These are phyloP conservation scores for Tetragnatha versicolor DNA, from an alignment of 1,140 invertebrate species.

Conservation along the genomic window DNA sequence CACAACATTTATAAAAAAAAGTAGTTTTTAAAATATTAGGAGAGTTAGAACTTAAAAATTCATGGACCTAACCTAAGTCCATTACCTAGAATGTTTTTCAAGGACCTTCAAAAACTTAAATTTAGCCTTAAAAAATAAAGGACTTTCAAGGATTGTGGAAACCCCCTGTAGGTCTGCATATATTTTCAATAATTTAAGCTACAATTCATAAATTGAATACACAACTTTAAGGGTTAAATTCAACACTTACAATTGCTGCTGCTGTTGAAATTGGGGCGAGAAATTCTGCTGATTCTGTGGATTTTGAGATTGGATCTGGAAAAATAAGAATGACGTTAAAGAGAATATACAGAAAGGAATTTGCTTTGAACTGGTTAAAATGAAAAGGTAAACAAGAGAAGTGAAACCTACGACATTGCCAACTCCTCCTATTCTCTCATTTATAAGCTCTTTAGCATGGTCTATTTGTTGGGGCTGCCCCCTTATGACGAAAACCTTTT, in stretches of 20 bases:
- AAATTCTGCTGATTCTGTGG: conserved; percentile 52
- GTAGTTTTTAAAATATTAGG: no score
- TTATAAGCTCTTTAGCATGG: conserved; percentile 91
- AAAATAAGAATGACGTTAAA: background rate
- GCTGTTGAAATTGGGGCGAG: conserved; percentile 43
- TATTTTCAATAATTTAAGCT: no score
- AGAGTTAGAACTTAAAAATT: no score
- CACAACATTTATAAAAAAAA: no score
- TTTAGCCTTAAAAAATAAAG: no score
- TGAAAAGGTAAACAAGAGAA: background rate
- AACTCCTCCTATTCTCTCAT: conserved; percentile 86
- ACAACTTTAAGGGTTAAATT: no score
- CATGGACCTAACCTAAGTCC: no score
- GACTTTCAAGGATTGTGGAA: no score
- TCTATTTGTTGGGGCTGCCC: conserved; percentile 94
- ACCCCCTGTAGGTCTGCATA: no score
- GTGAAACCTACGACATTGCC: conserved; percentile 30
- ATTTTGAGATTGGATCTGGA: conserved; percentile 48
- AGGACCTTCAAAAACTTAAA: no score
- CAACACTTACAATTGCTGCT: conserved; percentile 48
- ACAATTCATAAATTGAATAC: no score
- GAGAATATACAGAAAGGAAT: background rate
- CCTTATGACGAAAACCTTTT: conserved; percentile 82
- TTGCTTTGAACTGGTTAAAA: background rate
- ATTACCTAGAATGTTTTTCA: no score